Percentiles rank a stretch among this genome's conserved stretches.
These are phyloP conservation scores for Coenobita brevimanus DNA, from an alignment of 1,140 invertebrate species.

Conservation along the genomic window DNA sequence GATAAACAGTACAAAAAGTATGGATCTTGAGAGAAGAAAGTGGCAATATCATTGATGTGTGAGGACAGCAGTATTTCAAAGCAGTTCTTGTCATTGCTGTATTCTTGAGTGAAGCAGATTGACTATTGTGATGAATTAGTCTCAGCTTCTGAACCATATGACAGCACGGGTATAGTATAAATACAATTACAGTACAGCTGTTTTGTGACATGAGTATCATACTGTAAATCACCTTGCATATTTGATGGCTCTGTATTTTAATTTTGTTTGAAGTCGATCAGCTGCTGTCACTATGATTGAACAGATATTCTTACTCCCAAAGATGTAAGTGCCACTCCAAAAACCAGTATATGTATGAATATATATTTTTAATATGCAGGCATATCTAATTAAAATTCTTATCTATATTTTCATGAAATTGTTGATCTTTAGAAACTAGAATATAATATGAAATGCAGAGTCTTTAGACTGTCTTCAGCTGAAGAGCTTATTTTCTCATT, in stretches of 20 bases:
- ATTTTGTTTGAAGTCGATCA: not conserved
- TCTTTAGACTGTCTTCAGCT: too few relatives aligned
- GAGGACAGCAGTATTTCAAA: too few relatives aligned
- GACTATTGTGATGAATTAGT: too few relatives aligned
- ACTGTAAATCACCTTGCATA: not conserved
- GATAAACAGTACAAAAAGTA: too few relatives aligned
- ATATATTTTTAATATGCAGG: slow-evolving; percentile 46
- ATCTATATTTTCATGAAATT: slow-evolving; percentile 51
- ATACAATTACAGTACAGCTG: too few relatives aligned
- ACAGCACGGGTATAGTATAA: slow-evolving; percentile 28
- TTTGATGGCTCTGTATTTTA: not conserved
- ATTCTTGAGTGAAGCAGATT: too few relatives aligned
- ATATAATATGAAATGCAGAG: too few relatives aligned
- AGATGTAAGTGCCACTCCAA: slow-evolving; percentile 28
- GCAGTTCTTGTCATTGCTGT: too few relatives aligned
- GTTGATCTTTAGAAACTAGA: slow-evolving; percentile 3
- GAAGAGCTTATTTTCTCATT: too few relatives aligned
- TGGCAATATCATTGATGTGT: too few relatives aligned
- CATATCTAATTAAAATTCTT: slow-evolving; percentile 23
- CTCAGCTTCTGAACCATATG: slow-evolving; percentile 1
- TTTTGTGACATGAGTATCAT: too few relatives aligned
- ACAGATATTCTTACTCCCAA: slow-evolving; percentile 3
- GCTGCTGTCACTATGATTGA: not conserved
- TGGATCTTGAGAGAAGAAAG: too few relatives aligned
- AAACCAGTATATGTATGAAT: slow-evolving; percentile 29